phyloP scores from a whole-genome alignment of 1,140 invertebrate species.

The Pseudomyrmex dendroicus region DNA sequence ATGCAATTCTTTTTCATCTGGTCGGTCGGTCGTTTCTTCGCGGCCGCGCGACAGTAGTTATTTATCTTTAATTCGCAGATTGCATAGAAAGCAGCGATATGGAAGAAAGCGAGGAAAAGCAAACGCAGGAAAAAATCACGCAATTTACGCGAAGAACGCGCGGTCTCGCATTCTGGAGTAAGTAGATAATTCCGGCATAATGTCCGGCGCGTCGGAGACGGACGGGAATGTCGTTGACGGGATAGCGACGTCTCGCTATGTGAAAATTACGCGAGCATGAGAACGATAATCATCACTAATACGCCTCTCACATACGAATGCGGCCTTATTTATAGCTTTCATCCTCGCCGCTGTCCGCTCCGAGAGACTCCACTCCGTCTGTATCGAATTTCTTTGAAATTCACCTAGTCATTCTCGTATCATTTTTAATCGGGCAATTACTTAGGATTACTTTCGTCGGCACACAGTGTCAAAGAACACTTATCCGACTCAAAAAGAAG shows the following conservation, averaged over 20 bases:
- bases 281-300: constrained; percentile 72
- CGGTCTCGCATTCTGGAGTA: constrained; percentile 70
- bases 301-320: constrained; percentile 53
- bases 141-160: constrained; percentile 44
- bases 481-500: neutral
- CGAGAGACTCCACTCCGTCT: neutral
- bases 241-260: constrained; percentile 67
- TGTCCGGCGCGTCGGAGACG: constrained; percentile 12
- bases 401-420: constrained; percentile 45
- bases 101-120: constrained; percentile 56
- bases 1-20: too few relatives aligned
- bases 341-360: neutral
- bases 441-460: neutral
- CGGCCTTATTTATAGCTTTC: constrained; percentile 53
- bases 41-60: constrained; percentile 13
- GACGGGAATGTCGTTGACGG: constrained; percentile 63
- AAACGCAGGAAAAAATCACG: constrained; percentile 53
- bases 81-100: constrained; percentile 4
- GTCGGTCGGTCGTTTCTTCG: neutral
- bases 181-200: constrained; percentile 75
- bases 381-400: constrained; percentile 49
- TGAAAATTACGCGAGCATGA: constrained; percentile 70
- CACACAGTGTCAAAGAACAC: neutral
- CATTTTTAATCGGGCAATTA: constrained; percentile 49
- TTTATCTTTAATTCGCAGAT: constrained; percentile 52